These are phyloP conservation scores for Tenrec ecaudatus DNA, from an alignment of 2,113 vertebrate genomes.

Conservation along the genomic window DNA sequence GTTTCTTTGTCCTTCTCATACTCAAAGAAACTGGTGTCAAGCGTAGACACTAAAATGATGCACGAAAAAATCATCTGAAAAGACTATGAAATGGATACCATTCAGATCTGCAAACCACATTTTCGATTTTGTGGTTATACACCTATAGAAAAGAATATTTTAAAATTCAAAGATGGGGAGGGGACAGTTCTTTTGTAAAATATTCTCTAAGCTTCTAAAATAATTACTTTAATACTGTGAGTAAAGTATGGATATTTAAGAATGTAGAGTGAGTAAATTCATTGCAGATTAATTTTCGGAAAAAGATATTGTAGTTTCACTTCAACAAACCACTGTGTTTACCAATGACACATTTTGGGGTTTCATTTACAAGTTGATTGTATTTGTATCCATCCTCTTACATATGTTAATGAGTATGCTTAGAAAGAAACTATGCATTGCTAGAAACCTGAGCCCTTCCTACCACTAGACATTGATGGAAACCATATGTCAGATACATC, in stretches of 20 bases:
- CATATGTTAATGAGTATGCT: constrained; percentile 23
- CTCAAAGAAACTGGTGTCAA: not conserved
- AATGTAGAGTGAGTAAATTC: constrained; percentile 66
- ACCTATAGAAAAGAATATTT: constrained; percentile 67
- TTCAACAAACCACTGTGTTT: constrained; percentile 21
- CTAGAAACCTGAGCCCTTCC: constrained; percentile 24
- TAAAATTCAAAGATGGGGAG: constrained; percentile 70
- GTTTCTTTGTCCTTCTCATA: not conserved
- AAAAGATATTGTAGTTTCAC: constrained; percentile 1
- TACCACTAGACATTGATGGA: constrained; percentile 27
- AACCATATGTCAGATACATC: constrained; percentile 38
- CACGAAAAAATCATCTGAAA: not conserved
- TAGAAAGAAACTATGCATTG: not conserved
- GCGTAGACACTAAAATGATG: not conserved
- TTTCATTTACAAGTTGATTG: constrained; percentile 48
- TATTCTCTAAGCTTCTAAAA: constrained; percentile 61
- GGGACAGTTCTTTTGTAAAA: constrained; percentile 66
- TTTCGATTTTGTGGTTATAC: constrained; percentile 70
- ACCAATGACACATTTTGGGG: not conserved
- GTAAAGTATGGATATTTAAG: constrained; percentile 73
- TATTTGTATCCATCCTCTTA: constrained; percentile 17
- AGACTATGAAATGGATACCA: constrained; percentile 59
- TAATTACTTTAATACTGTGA: constrained; percentile 79
- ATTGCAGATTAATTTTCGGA: constrained; percentile 4
- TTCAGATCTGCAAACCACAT: constrained; percentile 63